These are phyloP conservation scores for Euclidia mi DNA, from an alignment of 2,888 invertebrate species.

Conservation along the genomic window DNA sequence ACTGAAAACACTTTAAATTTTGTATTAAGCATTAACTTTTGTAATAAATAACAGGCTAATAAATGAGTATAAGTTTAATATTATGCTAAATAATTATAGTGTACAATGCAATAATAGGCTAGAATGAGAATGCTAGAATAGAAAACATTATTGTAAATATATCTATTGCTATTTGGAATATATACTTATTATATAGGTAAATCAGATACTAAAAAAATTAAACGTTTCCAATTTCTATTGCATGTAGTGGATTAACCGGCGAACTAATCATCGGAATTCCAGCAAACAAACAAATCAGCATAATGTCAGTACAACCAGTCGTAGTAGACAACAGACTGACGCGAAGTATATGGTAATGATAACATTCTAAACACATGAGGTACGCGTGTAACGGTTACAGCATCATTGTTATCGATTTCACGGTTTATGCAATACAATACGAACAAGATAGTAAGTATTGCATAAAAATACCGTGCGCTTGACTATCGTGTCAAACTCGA, in stretches of 20 bases:
- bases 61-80: no score
- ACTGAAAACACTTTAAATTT: no score
- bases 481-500: conserved; percentile 65
- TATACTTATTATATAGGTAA: no score
- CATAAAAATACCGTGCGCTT: conserved; percentile 71
- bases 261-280: conserved; percentile 31
- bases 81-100: no score
- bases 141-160: no score
- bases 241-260: conserved; percentile 26
- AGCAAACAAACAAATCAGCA: conserved; percentile 30
- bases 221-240: conserved; percentile 16
- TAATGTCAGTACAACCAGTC: conserved; percentile 45
- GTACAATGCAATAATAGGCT: no score
- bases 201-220: no score
- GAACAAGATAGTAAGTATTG: conserved; percentile 58
- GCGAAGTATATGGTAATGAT: conserved; percentile 19
- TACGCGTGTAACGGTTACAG: conserved; percentile 40
- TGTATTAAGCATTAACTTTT: no score
- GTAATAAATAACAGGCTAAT: no score
- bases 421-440: conserved; percentile 47
- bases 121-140: no score
- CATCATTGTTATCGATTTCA: conserved; percentile 54
- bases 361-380: conserved; percentile 32
- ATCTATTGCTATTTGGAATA: no score
- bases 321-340: conserved; percentile 26